A percentile compares a stretch with the other conserved stretches of the same genome.
These are phyloP conservation scores for Megamerina dolium DNA, from an alignment of 2,888 invertebrate species.

Conservation along the genomic window DNA sequence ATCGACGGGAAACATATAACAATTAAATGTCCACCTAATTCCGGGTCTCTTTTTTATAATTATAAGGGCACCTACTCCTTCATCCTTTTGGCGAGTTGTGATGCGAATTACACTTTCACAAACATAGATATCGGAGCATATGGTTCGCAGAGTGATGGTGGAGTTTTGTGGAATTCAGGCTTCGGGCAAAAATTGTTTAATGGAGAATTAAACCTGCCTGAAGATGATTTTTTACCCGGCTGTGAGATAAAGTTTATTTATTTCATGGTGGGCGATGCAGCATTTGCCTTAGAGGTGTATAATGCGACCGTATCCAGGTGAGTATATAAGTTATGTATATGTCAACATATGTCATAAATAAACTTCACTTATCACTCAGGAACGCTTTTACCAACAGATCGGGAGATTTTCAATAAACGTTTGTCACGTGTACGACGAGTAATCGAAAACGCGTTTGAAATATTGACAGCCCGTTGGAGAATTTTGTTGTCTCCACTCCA, in stretches of 20 bases:
- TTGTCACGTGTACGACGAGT: slow-evolving; percentile 8
- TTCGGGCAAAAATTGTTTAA: no score
- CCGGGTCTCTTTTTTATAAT: slow-evolving; percentile 13
- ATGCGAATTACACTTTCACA: no score
- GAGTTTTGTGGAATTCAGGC: slow-evolving; percentile 8
- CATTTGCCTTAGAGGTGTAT: slow-evolving; percentile 10
- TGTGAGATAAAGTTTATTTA: slow-evolving; percentile 10
- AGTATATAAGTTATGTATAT: background rate
- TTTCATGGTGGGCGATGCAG: slow-evolving; percentile 15
- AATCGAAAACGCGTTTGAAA: slow-evolving; percentile 14
- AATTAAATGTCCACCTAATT: slow-evolving; percentile 15
- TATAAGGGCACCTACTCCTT: slow-evolving; percentile 7
- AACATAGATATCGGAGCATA: no score
- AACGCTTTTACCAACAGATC: slow-evolving; percentile 1
- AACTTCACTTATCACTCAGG: slow-evolving; percentile 1
- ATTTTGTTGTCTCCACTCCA: slow-evolving; percentile 10
- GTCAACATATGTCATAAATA: slow-evolving; percentile 1
- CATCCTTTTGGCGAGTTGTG: slow-evolving; percentile 7
- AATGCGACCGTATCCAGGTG: slow-evolving; percentile 14
- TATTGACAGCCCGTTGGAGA: no score
- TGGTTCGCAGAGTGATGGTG: slow-evolving; percentile 16
- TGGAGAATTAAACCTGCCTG: slow-evolving; percentile 8
- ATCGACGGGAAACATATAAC: no score
- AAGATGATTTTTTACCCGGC: slow-evolving; percentile 6
- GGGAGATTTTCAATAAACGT: slow-evolving; percentile 12